Evolutionary conservation across 2,113 vertebrate genomes (phyloP).

Genomic region (Pituophis catenifer): DNA sequence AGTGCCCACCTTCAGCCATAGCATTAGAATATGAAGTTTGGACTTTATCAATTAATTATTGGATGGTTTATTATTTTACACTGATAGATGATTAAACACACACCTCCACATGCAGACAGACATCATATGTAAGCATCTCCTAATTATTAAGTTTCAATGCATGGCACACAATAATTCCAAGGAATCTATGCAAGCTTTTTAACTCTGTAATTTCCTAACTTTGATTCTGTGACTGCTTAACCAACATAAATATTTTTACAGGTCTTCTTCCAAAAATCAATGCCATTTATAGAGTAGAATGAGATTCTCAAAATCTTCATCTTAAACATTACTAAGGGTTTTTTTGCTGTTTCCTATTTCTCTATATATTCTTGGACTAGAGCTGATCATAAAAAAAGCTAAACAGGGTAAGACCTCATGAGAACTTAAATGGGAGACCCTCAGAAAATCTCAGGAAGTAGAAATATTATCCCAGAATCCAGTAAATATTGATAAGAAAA

Average conservation of each 20-base stretch:
- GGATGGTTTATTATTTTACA: conserved; percentile 66
- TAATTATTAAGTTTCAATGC: not conserved
- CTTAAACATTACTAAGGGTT: not conserved
- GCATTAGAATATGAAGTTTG: conserved; percentile 50
- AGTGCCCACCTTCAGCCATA: conserved; percentile 33
- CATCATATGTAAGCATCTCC: not conserved
- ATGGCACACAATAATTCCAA: not conserved
- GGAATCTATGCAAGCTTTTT: not conserved
- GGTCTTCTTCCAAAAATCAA: not conserved
- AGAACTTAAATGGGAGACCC: not conserved
- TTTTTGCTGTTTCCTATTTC: not conserved
- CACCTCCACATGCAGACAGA: not conserved
- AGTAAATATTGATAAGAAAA: not conserved
- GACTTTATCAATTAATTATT: conserved; percentile 75
- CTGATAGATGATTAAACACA: conserved; percentile 14
- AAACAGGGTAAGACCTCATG: not conserved
- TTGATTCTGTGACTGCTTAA: not conserved
- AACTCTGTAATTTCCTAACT: not conserved
- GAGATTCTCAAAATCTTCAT: not conserved
- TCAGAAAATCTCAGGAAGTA: not conserved
- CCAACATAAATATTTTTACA: not conserved
- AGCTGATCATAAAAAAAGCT: not conserved
- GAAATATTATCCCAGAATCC: not conserved
- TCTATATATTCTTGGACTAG: not conserved
- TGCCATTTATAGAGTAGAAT: not conserved